These are phyloP conservation scores for Erythrocercus mccallii DNA, from an alignment of 2,113 vertebrate genomes.

Conservation along the genomic window DNA sequence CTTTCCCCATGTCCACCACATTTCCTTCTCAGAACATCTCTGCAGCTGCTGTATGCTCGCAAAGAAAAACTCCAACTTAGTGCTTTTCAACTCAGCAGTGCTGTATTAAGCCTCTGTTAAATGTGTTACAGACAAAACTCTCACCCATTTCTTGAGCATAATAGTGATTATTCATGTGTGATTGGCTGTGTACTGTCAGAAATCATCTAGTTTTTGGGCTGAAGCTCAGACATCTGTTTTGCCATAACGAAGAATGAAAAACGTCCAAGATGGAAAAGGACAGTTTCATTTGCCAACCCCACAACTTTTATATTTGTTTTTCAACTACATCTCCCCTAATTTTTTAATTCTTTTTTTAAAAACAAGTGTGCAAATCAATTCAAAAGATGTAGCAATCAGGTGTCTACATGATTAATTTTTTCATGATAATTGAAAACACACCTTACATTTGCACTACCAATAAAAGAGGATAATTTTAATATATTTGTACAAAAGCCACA, in stretches of 20 bases:
- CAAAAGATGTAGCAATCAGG: neutral
- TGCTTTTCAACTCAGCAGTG: neutral
- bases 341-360: neutral
- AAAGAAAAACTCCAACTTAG: neutral
- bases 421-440: neutral
- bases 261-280: neutral
- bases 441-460: neutral
- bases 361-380: neutral
- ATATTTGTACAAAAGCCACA: neutral
- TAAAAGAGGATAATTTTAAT: neutral
- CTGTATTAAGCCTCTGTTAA: neutral
- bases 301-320: neutral
- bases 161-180: neutral
- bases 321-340: neutral
- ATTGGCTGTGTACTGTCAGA: neutral
- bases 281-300: neutral
- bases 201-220: neutral
- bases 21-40: neutral
- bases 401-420: neutral
- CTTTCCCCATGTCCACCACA: neutral
- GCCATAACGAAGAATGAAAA: neutral
- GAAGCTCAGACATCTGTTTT: neutral
- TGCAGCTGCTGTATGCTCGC: neutral
- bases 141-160: neutral
- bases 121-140: neutral